Evolutionary conservation across 2,888 invertebrate genomes (phyloP), one percentile per base, ranked within the genome.

Genomic region (Pocota personata): DNA sequence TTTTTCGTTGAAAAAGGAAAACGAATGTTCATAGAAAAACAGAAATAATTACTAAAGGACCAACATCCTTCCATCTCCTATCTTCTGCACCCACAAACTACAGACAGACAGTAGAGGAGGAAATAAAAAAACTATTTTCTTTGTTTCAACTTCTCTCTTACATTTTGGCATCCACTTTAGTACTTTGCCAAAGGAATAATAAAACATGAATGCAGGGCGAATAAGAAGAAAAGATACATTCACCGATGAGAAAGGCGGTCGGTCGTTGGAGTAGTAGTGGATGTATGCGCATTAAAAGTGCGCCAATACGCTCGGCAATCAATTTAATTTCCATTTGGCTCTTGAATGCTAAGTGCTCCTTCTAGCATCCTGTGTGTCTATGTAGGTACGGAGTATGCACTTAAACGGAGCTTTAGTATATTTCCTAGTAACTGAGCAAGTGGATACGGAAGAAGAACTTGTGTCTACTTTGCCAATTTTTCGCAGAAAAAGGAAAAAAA

Each of bases 251-350:
- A 8, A 58, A 35, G 73, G 58, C 48, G 40, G 64, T 27, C 48
- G 40, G 64, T 27, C 10, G 24, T 14, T 35, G 55, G 19, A 12
- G 14, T 19, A 48, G 50, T 8, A n/a, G 14, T 43, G 75, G 58
- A 58, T 69, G 80, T 71, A 69, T 80, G 80, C 75, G 75, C 84
- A 84, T 84, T 80, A 69, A 75, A 84, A 80, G 84, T 84, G 80
- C 84, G 80, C 84, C 84, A 84, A 84, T 84, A 80, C 71, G 84
- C 66, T 75, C 80, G 66, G 84, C 84, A 76, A 84, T 84, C 84
- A 84, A 84, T 84, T 84, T 75, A 84, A 84, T 79, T 84, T 84
- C 80, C 75, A 84, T 84, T 84, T 84, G 84, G 84, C 84, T 76
- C 84, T 80, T 71, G 75, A 80, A 79, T 80, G 58, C 75, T 84